These are phyloP conservation scores for Xestia rhomboidea DNA, from an alignment of 2,888 invertebrate genomes.

Conservation along the genomic window DNA sequence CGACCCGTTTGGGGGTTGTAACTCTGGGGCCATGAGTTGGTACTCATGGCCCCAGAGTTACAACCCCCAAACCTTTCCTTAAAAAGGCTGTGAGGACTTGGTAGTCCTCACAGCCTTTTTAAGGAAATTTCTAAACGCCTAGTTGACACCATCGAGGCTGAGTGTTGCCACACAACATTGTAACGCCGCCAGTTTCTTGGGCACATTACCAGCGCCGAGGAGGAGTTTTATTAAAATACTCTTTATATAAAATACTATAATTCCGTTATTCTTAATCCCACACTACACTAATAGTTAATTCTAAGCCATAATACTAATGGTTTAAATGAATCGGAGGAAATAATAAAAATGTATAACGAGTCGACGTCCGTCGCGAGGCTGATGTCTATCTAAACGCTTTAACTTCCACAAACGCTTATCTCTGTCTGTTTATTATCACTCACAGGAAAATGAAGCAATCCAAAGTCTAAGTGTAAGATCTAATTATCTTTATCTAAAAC, in stretches of 20 bases:
- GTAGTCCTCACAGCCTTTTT: no score
- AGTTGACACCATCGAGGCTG: no score
- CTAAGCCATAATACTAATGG: neutral
- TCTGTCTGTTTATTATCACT: conserved; percentile 4
- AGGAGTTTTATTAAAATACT: no score
- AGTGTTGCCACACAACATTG: no score
- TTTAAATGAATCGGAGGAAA: conserved; percentile 24
- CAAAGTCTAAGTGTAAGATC: neutral
- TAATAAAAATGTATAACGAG: conserved; percentile 21
- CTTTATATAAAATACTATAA: neutral
- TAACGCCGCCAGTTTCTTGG: no score
- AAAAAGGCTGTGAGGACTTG: no score
- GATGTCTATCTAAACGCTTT: conserved; percentile 24
- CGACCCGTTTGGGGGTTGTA: no score
- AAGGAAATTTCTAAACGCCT: no score
- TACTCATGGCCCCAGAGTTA: no score
- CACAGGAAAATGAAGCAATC: conserved; percentile 1
- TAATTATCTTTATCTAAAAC: neutral
- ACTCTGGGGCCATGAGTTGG: no score
- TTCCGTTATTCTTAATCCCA: neutral
- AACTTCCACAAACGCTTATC: conserved; percentile 18
- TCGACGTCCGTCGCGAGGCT: conserved; percentile 17
- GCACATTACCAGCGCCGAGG: no score
- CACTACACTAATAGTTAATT: neutral
- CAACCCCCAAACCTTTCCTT: no score